phyloP scores from a whole-genome alignment of 2,888 invertebrate genomes.

The Dryobotodes eremita region DNA sequence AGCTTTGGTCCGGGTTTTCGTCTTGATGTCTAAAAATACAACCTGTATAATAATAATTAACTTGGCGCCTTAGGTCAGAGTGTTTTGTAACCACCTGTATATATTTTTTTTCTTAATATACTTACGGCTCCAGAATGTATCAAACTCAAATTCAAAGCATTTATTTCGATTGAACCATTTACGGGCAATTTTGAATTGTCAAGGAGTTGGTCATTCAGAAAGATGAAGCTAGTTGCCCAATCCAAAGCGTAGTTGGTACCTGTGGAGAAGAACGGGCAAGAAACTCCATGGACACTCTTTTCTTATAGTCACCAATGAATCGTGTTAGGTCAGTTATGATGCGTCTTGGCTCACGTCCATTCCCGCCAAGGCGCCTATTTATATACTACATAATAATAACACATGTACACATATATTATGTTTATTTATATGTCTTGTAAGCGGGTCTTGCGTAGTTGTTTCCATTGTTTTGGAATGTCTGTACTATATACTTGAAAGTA shows the following conservation, averaged over 20 bases:
- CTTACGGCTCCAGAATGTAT: not conserved
- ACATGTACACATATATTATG: slow-evolving; percentile 3
- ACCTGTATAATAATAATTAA: not conserved
- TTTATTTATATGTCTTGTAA: slow-evolving; percentile 34
- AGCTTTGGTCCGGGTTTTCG: no score
- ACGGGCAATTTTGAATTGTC: not conserved
- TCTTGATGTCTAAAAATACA: no score
- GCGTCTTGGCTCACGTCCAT: slow-evolving; percentile 48
- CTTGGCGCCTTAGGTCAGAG: not conserved
- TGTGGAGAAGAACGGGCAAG: not conserved
- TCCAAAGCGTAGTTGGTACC: not conserved
- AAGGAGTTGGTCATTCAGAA: not conserved
- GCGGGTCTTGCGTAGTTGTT: slow-evolving; percentile 7
- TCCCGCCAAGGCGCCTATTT: slow-evolving; percentile 35
- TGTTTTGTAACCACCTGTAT: not conserved
- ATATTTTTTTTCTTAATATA: not conserved
- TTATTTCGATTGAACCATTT: not conserved
- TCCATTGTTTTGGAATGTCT: slow-evolving; percentile 25
- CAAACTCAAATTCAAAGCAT: not conserved
- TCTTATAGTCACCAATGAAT: slow-evolving; percentile 10
- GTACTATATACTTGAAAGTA: not conserved
- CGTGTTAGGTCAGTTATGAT: slow-evolving; percentile 43
- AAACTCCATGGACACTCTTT: not conserved
- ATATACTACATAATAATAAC: slow-evolving; percentile 31
- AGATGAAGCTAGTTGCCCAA: not conserved